Conservation (phyloP, 2,113 vertebrate species). For the Pleuronectes platessa region DNA sequence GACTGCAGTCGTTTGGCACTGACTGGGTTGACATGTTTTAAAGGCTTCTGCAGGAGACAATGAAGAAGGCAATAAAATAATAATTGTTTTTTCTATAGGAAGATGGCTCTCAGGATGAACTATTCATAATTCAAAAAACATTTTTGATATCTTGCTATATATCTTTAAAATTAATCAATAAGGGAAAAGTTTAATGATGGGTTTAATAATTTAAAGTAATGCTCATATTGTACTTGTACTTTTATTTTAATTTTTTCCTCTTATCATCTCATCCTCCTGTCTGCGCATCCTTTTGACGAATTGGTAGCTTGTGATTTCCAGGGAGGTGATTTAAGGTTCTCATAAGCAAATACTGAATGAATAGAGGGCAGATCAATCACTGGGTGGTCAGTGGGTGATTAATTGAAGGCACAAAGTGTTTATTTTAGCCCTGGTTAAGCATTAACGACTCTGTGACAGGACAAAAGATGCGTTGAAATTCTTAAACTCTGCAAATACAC, state of each 20-base stretch:
- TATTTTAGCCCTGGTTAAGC: slow-evolving; percentile 64
- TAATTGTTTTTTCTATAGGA: not conserved
- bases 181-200: not conserved
- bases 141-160: too few species aligned
- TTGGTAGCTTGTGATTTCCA: slow-evolving; percentile 63
- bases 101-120: too few species aligned
- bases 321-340: slow-evolving; percentile 47
- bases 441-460: slow-evolving; percentile 50
- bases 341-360: slow-evolving; percentile 53
- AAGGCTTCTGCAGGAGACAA: not conserved
- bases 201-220: not conserved
- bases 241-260: not conserved
- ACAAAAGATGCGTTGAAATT: slow-evolving; percentile 60
- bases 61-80: not conserved
- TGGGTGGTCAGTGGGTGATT: slow-evolving; percentile 41
- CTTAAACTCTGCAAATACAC: slow-evolving; percentile 26
- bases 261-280: slow-evolving; percentile 30
- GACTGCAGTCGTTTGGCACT: not conserved
- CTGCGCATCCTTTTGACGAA: slow-evolving; percentile 36
- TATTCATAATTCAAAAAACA: too few species aligned
- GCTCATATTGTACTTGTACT: not conserved
- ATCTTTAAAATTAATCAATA: not conserved
- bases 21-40: not conserved
- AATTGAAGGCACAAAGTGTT: slow-evolving; percentile 54
- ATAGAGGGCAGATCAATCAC: slow-evolving; percentile 48